Evolutionary conservation across 2,888 invertebrate genomes (phyloP).

Genomic region (Drosophila merina): DNA sequence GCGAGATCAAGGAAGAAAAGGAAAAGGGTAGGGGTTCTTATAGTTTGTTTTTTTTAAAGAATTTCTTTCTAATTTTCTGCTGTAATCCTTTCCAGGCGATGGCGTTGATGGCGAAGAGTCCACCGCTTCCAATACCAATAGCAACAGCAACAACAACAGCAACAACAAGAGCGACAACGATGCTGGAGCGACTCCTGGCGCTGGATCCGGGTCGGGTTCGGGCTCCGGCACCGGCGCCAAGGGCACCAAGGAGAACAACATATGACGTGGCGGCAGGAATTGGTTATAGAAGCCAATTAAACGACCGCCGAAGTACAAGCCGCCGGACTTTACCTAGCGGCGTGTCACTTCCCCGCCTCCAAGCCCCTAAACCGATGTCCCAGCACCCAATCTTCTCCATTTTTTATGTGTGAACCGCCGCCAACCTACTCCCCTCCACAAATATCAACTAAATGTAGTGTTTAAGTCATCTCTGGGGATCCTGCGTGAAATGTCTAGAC

Average conservation of each 20-base stretch:
- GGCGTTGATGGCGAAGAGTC: slow-evolving; percentile 62
- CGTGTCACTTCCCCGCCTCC: slow-evolving; percentile 6
- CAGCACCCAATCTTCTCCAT: not conserved
- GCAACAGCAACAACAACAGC: slow-evolving; percentile 43
- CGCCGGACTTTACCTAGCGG: slow-evolving; percentile 74
- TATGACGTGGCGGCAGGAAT: slow-evolving; percentile 83
- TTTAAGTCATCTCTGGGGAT: not conserved
- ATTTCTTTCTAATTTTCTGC: too few species aligned
- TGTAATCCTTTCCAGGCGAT: slow-evolving; percentile 42
- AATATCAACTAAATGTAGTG: not conserved
- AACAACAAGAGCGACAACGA: slow-evolving; percentile 58
- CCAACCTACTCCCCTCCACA: not conserved
- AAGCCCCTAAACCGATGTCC: not conserved
- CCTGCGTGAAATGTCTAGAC: not conserved
- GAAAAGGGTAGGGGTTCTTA: slow-evolving; percentile 86
- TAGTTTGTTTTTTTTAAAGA: too few species aligned
- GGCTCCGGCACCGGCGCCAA: slow-evolving; percentile 62
- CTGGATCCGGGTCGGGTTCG: slow-evolving; percentile 40
- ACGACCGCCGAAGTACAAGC: slow-evolving; percentile 81
- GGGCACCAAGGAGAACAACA: slow-evolving; percentile 81
- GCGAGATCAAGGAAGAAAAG: slow-evolving; percentile 86
- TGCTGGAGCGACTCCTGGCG: slow-evolving; percentile 34
- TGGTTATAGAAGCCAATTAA: slow-evolving; percentile 83
- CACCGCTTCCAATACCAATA: slow-evolving; percentile 60
- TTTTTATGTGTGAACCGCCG: not conserved